Evolutionary conservation across 2,888 invertebrate genomes (phyloP).

Genomic region (Schizaphis graminum): DNA sequence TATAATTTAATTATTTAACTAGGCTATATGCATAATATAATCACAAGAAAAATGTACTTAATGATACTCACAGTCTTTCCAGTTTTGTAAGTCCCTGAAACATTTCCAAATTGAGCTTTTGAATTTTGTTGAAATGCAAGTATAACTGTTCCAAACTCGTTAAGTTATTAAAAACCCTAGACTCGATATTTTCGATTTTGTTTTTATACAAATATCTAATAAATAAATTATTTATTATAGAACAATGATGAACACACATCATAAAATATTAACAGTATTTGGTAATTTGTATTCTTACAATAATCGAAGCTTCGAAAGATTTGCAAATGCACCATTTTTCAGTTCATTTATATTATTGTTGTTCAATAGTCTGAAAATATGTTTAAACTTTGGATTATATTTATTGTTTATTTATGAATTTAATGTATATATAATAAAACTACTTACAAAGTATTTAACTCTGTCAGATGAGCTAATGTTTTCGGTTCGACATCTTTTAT

Average conservation of each 20-base stretch:
- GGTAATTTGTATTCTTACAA: conserved; percentile 74
- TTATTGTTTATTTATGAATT: background rate
- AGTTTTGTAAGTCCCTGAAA: conserved; percentile 82
- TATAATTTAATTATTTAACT: background rate
- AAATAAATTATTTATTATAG: conserved; percentile 29
- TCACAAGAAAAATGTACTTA: background rate
- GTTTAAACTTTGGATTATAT: background rate
- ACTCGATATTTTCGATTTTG: conserved; percentile 81
- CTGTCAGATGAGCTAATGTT: conserved; percentile 78
- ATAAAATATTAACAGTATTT: background rate
- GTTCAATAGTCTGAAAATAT: conserved; percentile 78
- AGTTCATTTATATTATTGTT: conserved; percentile 85
- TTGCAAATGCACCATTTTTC: conserved; percentile 81
- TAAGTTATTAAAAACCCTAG: conserved; percentile 81
- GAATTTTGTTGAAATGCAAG: conserved; percentile 85
- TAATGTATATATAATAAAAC: background rate
- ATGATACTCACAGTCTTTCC: conserved; percentile 80
- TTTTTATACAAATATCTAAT: conserved; percentile 85
- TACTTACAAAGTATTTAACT: conserved; percentile 79
- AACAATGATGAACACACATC: background rate
- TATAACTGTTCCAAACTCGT: conserved; percentile 86
- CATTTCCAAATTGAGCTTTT: conserved; percentile 78
- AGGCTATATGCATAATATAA: background rate
- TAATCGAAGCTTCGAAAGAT: conserved; percentile 80
- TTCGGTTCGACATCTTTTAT: conserved; percentile 81